Evolutionary conservation across 2,113 vertebrate genomes (phyloP).

Genomic region (Megaleporinus macrocephalus): DNA sequence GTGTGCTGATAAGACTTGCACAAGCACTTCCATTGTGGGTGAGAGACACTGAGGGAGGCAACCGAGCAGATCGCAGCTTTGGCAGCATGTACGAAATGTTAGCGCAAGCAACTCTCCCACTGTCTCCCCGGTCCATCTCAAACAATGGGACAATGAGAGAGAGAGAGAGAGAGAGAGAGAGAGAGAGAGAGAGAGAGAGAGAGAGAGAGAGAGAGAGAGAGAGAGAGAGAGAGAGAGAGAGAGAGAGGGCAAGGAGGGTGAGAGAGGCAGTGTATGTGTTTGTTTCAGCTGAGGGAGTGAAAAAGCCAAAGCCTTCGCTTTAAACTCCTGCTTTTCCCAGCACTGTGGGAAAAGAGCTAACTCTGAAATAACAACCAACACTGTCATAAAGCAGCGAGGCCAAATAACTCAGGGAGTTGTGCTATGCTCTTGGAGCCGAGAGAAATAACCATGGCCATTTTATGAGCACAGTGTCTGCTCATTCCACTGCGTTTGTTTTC

Average conservation of each 20-base stretch:
- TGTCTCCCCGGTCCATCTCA: constrained; percentile 33
- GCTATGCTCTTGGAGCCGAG: constrained; percentile 35
- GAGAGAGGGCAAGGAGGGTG: background rate
- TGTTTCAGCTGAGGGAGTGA: constrained; percentile 44
- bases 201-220: constrained; percentile 13
- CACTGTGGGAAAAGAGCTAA: constrained; percentile 56
- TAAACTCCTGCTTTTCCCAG: constrained; percentile 52
- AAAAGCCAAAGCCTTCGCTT: constrained; percentile 51
- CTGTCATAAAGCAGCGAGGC: constrained; percentile 53
- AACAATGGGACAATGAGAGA: constrained; percentile 47
- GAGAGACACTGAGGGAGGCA: constrained; percentile 30
- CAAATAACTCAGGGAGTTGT: constrained; percentile 47
- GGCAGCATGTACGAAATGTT: constrained; percentile 53
- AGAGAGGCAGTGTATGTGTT: constrained; percentile 14
- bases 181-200: constrained; percentile 24
- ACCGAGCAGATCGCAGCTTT: constrained; percentile 56
- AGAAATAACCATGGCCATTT: constrained; percentile 50
- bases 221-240: constrained; percentile 21
- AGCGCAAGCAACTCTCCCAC: constrained; percentile 43
- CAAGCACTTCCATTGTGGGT: constrained; percentile 48
- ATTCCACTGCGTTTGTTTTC: constrained; percentile 47
- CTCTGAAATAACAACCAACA: constrained; percentile 54
- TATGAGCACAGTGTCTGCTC: constrained; percentile 45
- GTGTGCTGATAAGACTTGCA: constrained; percentile 49
- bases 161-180: constrained; percentile 27